A percentile compares a stretch with the other conserved stretches of the same genome.
These are phyloP conservation scores for Oryctes rhinoceros DNA, from an alignment of 1,140 invertebrate genomes.

Conservation along the genomic window DNA sequence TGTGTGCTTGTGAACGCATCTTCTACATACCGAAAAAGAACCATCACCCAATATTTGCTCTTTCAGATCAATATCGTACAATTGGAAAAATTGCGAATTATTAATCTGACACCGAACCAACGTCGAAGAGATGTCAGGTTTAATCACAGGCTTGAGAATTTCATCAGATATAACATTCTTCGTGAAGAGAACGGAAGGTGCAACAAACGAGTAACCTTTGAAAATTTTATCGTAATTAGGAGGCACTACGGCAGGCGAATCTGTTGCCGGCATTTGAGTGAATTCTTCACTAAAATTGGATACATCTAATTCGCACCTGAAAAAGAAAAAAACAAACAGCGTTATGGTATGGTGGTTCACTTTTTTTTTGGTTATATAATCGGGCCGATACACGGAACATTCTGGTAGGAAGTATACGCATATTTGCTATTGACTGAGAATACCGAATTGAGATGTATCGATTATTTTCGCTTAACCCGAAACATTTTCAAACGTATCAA, in stretches of 20 bases:
- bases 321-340: slow-evolving; percentile 45
- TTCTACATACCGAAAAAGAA: slow-evolving; percentile 87
- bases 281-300: slow-evolving; percentile 98
- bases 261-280: slow-evolving; percentile 86
- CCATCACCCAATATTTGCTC: slow-evolving; percentile 83
- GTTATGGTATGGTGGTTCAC: no score
- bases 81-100: slow-evolving; percentile 86
- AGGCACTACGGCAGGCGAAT: slow-evolving; percentile 90
- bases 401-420: no score
- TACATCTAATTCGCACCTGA: slow-evolving; percentile 83
- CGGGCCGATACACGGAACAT: no score
- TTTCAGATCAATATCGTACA: slow-evolving; percentile 78
- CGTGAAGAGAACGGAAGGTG: slow-evolving; percentile 89
- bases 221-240: slow-evolving; percentile 88
- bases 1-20: slow-evolving; percentile 79
- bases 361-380: no score
- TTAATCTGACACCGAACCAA: slow-evolving; percentile 62
- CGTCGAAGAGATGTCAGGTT: slow-evolving; percentile 60
- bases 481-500: no score
- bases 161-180: slow-evolving; percentile 82
- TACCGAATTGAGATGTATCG: no score
- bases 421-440: no score
- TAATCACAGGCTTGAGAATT: slow-evolving; percentile 48
- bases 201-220: slow-evolving; percentile 93
- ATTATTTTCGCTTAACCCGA: no score